Conservation (phyloP, 2,888 invertebrate species). For the Caenorhabditis sp. region DNA sequence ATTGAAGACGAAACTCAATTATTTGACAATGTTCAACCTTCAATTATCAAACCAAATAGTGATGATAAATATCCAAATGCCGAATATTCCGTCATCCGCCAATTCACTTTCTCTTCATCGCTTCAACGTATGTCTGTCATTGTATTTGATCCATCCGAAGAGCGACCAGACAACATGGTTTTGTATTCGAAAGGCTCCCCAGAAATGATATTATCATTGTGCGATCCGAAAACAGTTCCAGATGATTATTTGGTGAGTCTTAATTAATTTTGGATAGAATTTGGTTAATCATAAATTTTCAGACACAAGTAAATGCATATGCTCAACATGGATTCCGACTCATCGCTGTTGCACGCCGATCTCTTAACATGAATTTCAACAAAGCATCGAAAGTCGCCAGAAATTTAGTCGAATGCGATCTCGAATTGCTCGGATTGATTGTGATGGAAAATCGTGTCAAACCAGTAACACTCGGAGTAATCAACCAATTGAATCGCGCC, state of each 20-base stretch:
- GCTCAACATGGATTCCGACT: slow-evolving; percentile 73
- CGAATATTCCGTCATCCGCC: slow-evolving; percentile 74
- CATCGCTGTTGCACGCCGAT: slow-evolving; percentile 74
- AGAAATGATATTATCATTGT: slow-evolving; percentile 72
- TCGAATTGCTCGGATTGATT: slow-evolving; percentile 85
- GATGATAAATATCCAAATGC: slow-evolving; percentile 5
- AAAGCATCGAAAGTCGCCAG: slow-evolving; percentile 64
- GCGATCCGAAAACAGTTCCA: slow-evolving; percentile 74
- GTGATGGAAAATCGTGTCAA: slow-evolving; percentile 90
- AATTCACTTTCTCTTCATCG: slow-evolving; percentile 75
- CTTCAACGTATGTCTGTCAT: slow-evolving; percentile 76
- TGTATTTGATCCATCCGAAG: slow-evolving; percentile 57
- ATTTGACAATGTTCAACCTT: slow-evolving; percentile 47
- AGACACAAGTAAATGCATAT: slow-evolving; percentile 72
- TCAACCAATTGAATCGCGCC: slow-evolving; percentile 76
- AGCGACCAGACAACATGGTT: slow-evolving; percentile 69
- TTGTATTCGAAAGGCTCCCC: slow-evolving; percentile 73
- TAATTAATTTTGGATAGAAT: no score
- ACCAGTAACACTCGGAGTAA: slow-evolving; percentile 73
- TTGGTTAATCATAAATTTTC: background rate
- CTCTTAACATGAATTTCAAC: slow-evolving; percentile 71
- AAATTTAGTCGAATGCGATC: slow-evolving; percentile 69
- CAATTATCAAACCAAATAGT: slow-evolving; percentile 35
- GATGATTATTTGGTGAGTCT: slow-evolving; percentile 70
- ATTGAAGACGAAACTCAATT: slow-evolving; percentile 41